Evolutionary conservation across 2,888 invertebrate species (phyloP), one percentile per base, ranked within the genome.

Genomic region (Mylabris sibirica): DNA sequence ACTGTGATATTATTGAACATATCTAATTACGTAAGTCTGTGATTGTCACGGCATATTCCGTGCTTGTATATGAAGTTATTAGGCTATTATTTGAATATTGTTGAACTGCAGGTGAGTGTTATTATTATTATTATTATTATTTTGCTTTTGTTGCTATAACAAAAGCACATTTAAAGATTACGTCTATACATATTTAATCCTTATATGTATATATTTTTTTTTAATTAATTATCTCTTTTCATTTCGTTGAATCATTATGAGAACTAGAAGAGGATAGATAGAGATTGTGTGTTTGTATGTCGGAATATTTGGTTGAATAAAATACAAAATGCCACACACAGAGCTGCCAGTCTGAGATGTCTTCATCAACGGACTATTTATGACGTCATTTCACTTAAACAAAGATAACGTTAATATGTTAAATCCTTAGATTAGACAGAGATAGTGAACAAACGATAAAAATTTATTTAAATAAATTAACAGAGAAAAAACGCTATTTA

Each of bases 281-380:
- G 57, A 68, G 14, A 60, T 62, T 65, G 20, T 44, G 44, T 66
- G 68, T 64, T 62, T 65, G 20, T 44, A 59, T 66, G 68, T 64
- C 38, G 63, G 71, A 74, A 74, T 72, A 74, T 76, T 77, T 75
- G 74, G 76, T 77, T 74, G 81, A 79, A 80, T 80, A 78, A 81
- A 79, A 79, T 78, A 80, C 77, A 78, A 76, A 82, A 84, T 84
- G 82, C 84, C 84, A 84, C 84, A 84, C 84, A 84, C 84, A 81
- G 79, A 81, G 84, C 82, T 80, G 83, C 82, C 83, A 81, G 80
- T 76, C 78, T 77, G 81, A 84, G 84, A 84, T 84, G 84, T 84
- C 84, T 84, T 84, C 84, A 84, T 84, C 84, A 84, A 81, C 79
- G 78, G 82, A 83, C 82, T 82, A 83, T 83, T 82, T 81, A 79